A percentile compares a stretch with the other conserved stretches of the same genome.
Conservation (phyloP, 2,797 vertebrate species). For the Coranthus polyacanthus region DNA sequence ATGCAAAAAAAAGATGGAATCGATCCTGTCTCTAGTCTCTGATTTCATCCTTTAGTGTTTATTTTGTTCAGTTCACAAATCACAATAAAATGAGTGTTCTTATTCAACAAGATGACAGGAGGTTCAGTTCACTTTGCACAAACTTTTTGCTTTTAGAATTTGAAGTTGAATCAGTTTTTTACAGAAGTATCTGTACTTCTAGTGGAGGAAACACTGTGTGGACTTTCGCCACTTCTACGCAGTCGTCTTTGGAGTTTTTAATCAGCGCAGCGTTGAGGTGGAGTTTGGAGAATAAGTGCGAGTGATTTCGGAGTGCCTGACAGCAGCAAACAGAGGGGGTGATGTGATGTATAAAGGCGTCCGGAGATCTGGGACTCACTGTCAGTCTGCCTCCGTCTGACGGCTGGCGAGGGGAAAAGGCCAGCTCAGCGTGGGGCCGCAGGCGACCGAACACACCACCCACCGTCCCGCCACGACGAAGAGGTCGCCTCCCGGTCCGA, state of each 20-base stretch:
- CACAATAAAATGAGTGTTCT: too few relatives aligned
- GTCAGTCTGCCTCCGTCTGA: conserved; percentile 70
- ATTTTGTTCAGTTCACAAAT: too few relatives aligned
- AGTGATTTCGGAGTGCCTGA: conserved; percentile 59
- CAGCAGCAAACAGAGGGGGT: conserved; percentile 27
- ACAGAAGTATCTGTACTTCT: too few relatives aligned
- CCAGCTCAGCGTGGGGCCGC: conserved; percentile 48
- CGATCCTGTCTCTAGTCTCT: too few relatives aligned
- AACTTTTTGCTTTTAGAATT: too few relatives aligned
- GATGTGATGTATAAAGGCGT: conserved; percentile 47
- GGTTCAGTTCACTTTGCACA: too few relatives aligned
- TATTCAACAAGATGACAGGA: too few relatives aligned
- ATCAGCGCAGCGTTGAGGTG: conserved; percentile 4
- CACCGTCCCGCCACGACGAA: conserved; percentile 6
- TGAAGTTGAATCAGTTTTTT: too few relatives aligned
- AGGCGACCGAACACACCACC: conserved; percentile 23
- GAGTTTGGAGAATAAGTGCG: conserved; percentile 61
- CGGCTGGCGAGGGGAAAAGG: conserved; percentile 65
- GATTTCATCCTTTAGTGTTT: too few relatives aligned
- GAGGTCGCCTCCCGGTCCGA: conserved; percentile 53
- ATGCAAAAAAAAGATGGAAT: too few relatives aligned
- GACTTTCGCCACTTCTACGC: neutral
- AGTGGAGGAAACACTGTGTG: too few relatives aligned
- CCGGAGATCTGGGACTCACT: conserved; percentile 57
- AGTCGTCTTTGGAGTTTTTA: neutral